Evolutionary conservation across 1,140 invertebrate species (phyloP).

Genomic region (Zaprionus tsacasi): DNA sequence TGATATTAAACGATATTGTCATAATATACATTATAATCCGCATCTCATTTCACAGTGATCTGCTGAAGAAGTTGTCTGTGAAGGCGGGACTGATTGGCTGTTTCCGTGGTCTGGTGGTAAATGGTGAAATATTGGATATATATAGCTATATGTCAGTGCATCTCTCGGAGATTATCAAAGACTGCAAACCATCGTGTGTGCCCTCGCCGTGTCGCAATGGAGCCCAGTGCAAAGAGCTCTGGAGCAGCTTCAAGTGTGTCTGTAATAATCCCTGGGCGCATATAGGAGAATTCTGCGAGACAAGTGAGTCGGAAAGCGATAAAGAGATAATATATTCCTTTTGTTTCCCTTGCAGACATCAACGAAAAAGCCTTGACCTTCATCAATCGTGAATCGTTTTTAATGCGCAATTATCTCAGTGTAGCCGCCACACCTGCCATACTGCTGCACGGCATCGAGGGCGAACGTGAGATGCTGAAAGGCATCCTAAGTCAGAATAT

Average conservation of each 20-base stretch:
- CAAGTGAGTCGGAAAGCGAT: conserved; percentile 87
- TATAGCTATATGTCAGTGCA: conserved; percentile 97
- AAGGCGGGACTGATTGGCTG: conserved; percentile 96
- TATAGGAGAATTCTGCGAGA: conserved; percentile 94
- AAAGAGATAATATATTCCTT: neutral
- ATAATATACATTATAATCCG: conserved; percentile 58
- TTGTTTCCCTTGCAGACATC: conserved; percentile 88
- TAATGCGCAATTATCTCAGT: conserved; percentile 91
- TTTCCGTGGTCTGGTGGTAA: conserved; percentile 95
- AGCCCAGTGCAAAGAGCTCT: conserved; percentile 94
- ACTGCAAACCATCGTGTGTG: conserved; percentile 96
- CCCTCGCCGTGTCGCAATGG: conserved; percentile 97
- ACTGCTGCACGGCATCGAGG: conserved; percentile 86
- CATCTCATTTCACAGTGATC: conserved; percentile 86
- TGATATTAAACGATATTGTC: conserved; percentile 64
- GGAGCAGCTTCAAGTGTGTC: conserved; percentile 96
- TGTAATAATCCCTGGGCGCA: conserved; percentile 96
- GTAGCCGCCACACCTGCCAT: conserved; percentile 62
- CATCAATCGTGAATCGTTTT: conserved; percentile 90
- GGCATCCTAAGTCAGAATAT: conserved; percentile 91
- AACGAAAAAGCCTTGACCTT: conserved; percentile 96
- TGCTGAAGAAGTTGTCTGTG: conserved; percentile 91
- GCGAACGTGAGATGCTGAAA: conserved; percentile 88
- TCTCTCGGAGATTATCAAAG: conserved; percentile 94
- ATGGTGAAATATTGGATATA: conserved; percentile 95